phyloP scores from a whole-genome alignment of 2,797 vertebrate genomes.

The Vultur gryphus region DNA sequence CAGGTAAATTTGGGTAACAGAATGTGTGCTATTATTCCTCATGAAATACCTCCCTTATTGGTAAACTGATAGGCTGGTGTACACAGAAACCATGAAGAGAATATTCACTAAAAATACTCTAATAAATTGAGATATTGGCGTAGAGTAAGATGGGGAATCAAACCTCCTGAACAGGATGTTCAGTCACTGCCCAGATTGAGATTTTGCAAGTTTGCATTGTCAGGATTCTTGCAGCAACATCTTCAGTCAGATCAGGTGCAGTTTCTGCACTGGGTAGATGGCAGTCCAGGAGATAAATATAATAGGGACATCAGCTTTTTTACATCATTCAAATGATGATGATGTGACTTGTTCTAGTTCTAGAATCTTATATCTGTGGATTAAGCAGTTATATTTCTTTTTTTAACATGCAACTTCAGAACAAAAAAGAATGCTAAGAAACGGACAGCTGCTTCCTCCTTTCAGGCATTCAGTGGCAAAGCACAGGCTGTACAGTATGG shows the following conservation, averaged over 20 bases:
- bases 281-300: neutral
- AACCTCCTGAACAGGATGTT: neutral
- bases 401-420: neutral
- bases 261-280: neutral
- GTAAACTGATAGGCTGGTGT: neutral
- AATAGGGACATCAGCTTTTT: neutral
- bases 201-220: neutral
- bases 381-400: neutral
- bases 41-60: neutral
- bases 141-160: neutral
- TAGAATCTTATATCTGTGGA: neutral
- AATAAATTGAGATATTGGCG: neutral
- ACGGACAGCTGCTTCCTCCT: neutral
- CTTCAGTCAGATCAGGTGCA: neutral
- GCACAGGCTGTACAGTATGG: neutral
- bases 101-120: neutral
- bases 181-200: neutral
- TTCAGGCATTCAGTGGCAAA: neutral
- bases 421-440: neutral
- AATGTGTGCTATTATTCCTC: neutral
- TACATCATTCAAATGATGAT: neutral
- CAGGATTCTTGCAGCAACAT: neutral
- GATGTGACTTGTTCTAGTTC: neutral
- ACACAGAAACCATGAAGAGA: neutral
- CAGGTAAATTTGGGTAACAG: neutral